phyloP scores from a whole-genome alignment of 2,888 invertebrate species.

The Amphimallon solstitiale region DNA sequence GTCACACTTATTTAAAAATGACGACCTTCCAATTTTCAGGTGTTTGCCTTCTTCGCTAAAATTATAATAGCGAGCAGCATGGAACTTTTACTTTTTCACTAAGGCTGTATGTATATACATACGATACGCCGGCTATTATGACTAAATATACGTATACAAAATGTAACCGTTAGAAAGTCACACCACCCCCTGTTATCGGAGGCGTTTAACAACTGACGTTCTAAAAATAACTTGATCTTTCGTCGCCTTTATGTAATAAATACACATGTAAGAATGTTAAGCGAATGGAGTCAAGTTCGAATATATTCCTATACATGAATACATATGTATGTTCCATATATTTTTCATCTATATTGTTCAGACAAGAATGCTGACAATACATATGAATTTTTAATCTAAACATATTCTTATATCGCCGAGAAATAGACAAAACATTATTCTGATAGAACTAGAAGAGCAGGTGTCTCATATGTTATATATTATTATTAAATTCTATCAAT shows the following conservation, averaged over 20 bases:
- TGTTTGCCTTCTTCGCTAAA: neutral
- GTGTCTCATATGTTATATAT: too few relatives aligned
- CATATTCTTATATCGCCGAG: neutral
- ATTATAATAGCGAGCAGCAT: too few relatives aligned
- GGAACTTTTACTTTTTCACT: neutral
- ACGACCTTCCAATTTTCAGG: conserved; percentile 1
- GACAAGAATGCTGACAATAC: neutral
- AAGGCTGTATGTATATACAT: too few relatives aligned
- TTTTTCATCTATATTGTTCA: neutral
- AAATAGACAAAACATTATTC: too few relatives aligned
- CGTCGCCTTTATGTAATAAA: neutral
- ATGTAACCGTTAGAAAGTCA: too few relatives aligned
- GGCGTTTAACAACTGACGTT: neutral
- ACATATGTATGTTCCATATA: too few relatives aligned
- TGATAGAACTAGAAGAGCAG: too few relatives aligned
- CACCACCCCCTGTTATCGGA: too few relatives aligned
- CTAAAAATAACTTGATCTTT: neutral
- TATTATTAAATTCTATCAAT: neutral
- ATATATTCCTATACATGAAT: too few relatives aligned
- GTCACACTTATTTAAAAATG: neutral
- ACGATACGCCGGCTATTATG: too few relatives aligned
- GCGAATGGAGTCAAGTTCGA: too few relatives aligned
- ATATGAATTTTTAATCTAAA: neutral
- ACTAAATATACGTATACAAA: too few relatives aligned
- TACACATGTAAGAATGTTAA: neutral